Percentiles rank a stretch among this genome's conserved stretches.
Evolutionary conservation across 2,888 invertebrate genomes (phyloP).

Genomic region (Pogonocherus hispidulus): DNA sequence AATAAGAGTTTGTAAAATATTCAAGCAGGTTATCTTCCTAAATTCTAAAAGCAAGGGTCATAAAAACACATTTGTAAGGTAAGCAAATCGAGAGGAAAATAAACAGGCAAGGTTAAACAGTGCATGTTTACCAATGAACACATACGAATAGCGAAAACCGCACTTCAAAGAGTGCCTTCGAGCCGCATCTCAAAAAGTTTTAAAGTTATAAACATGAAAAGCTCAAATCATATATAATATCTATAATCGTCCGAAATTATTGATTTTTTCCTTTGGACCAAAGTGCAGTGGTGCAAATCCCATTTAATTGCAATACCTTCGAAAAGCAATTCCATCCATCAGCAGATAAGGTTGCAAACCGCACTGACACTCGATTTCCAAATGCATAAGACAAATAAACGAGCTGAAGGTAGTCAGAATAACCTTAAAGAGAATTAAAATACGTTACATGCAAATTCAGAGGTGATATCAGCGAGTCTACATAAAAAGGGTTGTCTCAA

Average conservation of each 20-base stretch:
- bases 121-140: too few species aligned
- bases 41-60: not conserved
- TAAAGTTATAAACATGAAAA: too few species aligned
- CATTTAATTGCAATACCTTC: too few species aligned
- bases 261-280: too few species aligned
- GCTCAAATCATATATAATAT: too few species aligned
- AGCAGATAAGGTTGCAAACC: too few species aligned
- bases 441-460: constrained; percentile 62
- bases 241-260: too few species aligned
- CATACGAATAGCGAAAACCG: too few species aligned
- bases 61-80: not conserved
- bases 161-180: too few species aligned
- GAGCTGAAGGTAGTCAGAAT: constrained; percentile 36
- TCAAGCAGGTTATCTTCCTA: constrained; percentile 5
- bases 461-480: constrained; percentile 59
- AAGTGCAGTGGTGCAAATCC: too few species aligned
- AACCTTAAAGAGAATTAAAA: constrained; percentile 57
- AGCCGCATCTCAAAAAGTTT: too few species aligned
- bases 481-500: constrained; percentile 61
- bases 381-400: constrained; percentile 5
- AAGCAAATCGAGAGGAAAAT: not conserved
- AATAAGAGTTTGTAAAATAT: constrained; percentile 6
- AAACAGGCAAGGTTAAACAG: not conserved
- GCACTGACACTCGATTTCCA: not conserved
- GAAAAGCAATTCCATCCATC: too few species aligned